Base-by-base conservation (phyloP, 2,797 vertebrate species). In the Chaetodon trifasciatus region DNA sequence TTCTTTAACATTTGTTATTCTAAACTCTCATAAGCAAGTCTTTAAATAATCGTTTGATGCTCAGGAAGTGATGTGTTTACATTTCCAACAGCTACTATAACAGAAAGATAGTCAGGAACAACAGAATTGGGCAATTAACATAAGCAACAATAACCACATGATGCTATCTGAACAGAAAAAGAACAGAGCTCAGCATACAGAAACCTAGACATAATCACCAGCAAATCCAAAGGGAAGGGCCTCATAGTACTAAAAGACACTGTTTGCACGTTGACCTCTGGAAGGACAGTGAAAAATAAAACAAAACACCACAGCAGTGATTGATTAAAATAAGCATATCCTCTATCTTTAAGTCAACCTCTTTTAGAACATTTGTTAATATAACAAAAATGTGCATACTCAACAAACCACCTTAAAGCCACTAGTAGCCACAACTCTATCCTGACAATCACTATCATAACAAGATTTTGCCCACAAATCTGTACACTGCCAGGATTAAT, bases 401-500 rank as follows among this genome's bases (percentile, higher is more conserved):
- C 84, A 84, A 79, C 66, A 83, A 86, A 78, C 83, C 80, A 88
- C 86, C 72, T 81, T 19, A 90, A 88, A 89, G 72, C 28, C 58
- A 50, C 67, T 9, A 76, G 78, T 37, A 82, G 82, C 85, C 88
- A 84, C 89, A 90, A 52, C 40, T 73, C 55, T 60, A 77, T 78
- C 67, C 79, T 74, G 71, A 89, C 85, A 82, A 89, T 89, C 77
- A 55, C 87, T 85, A 79, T 79, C 74, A 91, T 86, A 93, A 88
- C 86, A 91, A 76, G 70, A 78, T 72, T 74, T 82, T 58, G 42
- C 79, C 86, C 88, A 58, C 86, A 87, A 92, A 89, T 86, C 74
- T 76, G 65, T 64, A 71, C 61, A 44, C 70, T 86, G 86, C 76
- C 89, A 89, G 78, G 71, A 91, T 91, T 91, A 91, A 93, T 93